A percentile compares a stretch with the other conserved stretches of the same genome.
Conservation (phyloP, 2,113 vertebrate genomes). For the Psilopsiagon aymara region DNA sequence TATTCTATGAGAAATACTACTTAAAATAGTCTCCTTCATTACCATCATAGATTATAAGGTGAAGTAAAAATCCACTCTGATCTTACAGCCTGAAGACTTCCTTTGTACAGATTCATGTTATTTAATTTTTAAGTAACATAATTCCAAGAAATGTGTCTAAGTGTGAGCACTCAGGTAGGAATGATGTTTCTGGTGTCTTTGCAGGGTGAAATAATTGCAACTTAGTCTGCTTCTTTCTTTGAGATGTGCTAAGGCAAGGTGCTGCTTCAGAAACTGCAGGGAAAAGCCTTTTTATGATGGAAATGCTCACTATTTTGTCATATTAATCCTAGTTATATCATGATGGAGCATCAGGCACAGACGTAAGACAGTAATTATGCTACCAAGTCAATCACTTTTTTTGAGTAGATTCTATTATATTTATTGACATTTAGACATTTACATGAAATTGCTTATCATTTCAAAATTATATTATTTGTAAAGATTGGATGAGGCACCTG, state of each 20-base stretch:
- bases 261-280: background rate
- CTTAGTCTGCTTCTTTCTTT: background rate
- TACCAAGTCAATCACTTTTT: background rate
- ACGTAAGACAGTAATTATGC: background rate
- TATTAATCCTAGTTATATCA: background rate
- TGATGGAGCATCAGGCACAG: background rate
- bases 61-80: background rate
- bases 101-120: background rate
- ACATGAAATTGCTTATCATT: background rate
- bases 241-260: background rate
- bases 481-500: background rate
- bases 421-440: background rate
- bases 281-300: background rate
- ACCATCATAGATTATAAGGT: background rate
- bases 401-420: background rate
- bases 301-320: slow-evolving; percentile 3
- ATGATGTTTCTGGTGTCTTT: background rate
- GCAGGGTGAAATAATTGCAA: background rate
- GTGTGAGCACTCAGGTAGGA: background rate
- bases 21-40: slow-evolving; percentile 9
- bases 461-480: background rate
- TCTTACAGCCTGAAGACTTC: background rate
- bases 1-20: background rate
- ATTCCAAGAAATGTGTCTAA: background rate
- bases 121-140: slow-evolving; percentile 1